Base-by-base conservation (phyloP, 2,797 vertebrate genomes). In the Menidia menidia region DNA sequence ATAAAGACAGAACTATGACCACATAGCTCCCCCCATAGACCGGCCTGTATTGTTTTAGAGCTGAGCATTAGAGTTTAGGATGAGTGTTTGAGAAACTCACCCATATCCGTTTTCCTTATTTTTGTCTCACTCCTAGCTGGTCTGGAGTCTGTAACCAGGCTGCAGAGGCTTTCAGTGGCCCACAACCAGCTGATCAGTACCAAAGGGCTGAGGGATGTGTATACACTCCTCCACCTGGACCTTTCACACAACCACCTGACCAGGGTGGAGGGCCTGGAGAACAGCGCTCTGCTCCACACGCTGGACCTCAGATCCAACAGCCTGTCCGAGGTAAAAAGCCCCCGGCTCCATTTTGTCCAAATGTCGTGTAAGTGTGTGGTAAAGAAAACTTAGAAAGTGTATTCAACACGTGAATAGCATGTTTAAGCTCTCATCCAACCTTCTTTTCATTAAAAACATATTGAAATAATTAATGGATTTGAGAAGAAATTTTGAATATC, bases 101-200 rank as follows among this genome's bases (percentile, higher is more conserved):
- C 7, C 13, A 32, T 32, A 73, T 13, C 6, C 48, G 10, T 64
- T 70, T 65, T 31, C 4, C 9, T 50, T 64, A 30, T 60, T 67
- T 74, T 6, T n/a, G 35, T 59, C 55, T 54, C 87, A 73, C 48
- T 73, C 59, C 6, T 35, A 99, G 97, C 94, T 90, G 96, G 96
- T 72, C 89, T 99, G 77, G 94, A 94, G 83, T 94, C 94, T 41
- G 19, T 95, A 82, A 95, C 86, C 89, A 95, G 84, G 68, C 95
- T 99, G 86, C 96, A 97, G 45, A 91, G 82, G 54, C 84, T 99
- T 85, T 89, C 86, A 52, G n/a, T 98, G 74, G 93, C 95, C 84
- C 96, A 98, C 78, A 99, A 99, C 92, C 96, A 95, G 47, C 91
- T 98, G 83, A 96, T 97, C 85, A 96, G 93, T 82, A 96, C 95